These are phyloP conservation scores for Agriotes lineatus DNA, from an alignment of 2,888 invertebrate species.

Conservation along the genomic window DNA sequence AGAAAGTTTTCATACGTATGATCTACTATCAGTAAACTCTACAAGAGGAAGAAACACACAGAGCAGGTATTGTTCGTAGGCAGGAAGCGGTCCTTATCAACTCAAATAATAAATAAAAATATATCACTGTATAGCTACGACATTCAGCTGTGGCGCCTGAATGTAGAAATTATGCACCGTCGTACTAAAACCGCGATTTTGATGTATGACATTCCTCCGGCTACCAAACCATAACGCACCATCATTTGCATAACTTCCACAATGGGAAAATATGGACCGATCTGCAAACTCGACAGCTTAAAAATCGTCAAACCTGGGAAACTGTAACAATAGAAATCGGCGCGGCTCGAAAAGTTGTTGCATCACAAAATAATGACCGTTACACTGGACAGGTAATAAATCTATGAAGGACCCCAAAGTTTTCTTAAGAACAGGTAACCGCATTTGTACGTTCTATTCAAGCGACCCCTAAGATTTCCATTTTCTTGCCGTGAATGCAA, in stretches of 20 bases:
- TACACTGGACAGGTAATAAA: slow-evolving; percentile 45
- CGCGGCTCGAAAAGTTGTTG: slow-evolving; percentile 42
- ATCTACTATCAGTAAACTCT: too few relatives aligned
- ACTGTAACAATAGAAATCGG: slow-evolving; percentile 36
- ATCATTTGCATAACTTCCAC: neutral
- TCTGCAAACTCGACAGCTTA: too few relatives aligned
- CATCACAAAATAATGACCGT: slow-evolving; percentile 45
- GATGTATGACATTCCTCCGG: too few relatives aligned
- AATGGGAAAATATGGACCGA: too few relatives aligned
- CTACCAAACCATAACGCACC: too few relatives aligned
- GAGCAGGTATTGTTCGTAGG: neutral
- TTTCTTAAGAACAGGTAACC: slow-evolving; percentile 46
- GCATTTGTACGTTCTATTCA: slow-evolving; percentile 41
- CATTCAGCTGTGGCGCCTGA: neutral
- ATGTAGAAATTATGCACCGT: too few relatives aligned
- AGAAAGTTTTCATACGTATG: too few relatives aligned
- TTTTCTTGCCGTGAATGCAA: slow-evolving; percentile 40
- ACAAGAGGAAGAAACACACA: neutral
- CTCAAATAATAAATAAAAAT: neutral
- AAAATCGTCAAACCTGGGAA: neutral
- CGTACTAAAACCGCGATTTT: too few relatives aligned
- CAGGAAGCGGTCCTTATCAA: neutral
- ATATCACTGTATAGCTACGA: neutral
- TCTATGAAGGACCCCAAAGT: slow-evolving; percentile 40
- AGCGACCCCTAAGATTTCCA: slow-evolving; percentile 41